phyloP scores from a whole-genome alignment of 2,888 invertebrate genomes.

The Sceliomorpha sp. region DNA sequence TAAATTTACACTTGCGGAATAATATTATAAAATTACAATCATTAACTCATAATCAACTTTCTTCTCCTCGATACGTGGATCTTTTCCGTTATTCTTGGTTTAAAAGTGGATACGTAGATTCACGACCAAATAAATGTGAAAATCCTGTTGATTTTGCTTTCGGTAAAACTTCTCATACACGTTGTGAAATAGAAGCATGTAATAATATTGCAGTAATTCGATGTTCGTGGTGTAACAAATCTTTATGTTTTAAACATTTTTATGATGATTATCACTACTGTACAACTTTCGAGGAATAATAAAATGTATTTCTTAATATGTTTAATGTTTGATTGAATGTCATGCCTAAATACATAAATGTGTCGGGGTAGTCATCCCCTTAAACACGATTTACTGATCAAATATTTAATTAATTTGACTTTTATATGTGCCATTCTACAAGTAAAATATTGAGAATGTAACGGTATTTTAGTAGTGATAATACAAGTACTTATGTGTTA shows the following conservation, averaged over 20 bases:
- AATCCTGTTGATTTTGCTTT: conserved; percentile 19
- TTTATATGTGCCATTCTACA: too few relatives aligned
- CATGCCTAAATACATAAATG: too few relatives aligned
- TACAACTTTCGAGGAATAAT: conserved; percentile 1
- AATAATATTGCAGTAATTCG: conserved; percentile 7
- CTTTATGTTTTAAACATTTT: conserved; percentile 24
- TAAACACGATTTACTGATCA: too few relatives aligned
- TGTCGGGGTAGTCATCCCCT: too few relatives aligned
- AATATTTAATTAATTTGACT: too few relatives aligned
- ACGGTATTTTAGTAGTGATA: too few relatives aligned
- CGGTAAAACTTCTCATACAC: conserved; percentile 8
- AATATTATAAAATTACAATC: conserved; percentile 27
- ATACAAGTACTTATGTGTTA: too few relatives aligned
- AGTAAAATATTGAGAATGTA: too few relatives aligned
- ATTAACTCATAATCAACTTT: conserved; percentile 25
- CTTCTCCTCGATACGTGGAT: conserved; percentile 15
- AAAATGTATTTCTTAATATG: too few relatives aligned
- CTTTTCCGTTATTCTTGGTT: conserved; percentile 25
- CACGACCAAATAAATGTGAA: too few relatives aligned
- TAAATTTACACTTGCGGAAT: conserved; percentile 35
- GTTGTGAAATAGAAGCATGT: conserved; percentile 12
- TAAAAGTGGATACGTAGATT: conserved; percentile 36
- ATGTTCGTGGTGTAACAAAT: conserved; percentile 18
- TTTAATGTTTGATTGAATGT: too few relatives aligned
- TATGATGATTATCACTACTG: conserved; percentile 16